These are phyloP conservation scores for Lipophrys pholis DNA, from an alignment of 2,113 vertebrate genomes.

Conservation along the genomic window DNA sequence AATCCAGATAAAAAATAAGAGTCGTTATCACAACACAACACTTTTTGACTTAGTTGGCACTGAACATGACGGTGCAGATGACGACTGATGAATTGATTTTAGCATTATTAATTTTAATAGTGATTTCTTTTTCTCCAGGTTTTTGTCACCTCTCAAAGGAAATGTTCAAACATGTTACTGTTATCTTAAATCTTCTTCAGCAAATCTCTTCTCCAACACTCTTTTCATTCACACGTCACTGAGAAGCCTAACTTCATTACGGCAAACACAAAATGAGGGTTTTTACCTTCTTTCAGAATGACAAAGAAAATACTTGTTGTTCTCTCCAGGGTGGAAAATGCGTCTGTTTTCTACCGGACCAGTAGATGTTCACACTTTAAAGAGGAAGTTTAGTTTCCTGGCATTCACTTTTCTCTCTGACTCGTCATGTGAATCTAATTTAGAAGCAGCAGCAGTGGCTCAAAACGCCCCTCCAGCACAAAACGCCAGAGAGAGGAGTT, in stretches of 20 bases:
- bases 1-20: too few species aligned
- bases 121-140: too few species aligned
- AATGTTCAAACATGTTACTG: conserved; percentile 16
- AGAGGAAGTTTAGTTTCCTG: conserved; percentile 62
- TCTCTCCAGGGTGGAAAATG: background rate
- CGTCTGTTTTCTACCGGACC: background rate
- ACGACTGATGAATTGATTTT: too few species aligned
- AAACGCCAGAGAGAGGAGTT: background rate
- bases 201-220: background rate
- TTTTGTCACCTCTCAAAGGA: background rate
- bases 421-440: conserved; percentile 68
- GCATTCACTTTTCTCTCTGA: conserved; percentile 4
- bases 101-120: too few species aligned
- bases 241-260: background rate
- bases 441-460: conserved; percentile 27
- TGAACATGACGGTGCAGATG: too few species aligned
- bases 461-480: conserved; percentile 4
- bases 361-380: conserved; percentile 7
- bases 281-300: conserved; percentile 37
- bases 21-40: too few species aligned
- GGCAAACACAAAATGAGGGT: background rate
- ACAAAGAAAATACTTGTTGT: background rate
- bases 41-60: too few species aligned
- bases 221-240: background rate
- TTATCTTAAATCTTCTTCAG: conserved; percentile 6